phyloP scores from a whole-genome alignment of 2,797 vertebrate genomes.

The Macropus fuliginosus region DNA sequence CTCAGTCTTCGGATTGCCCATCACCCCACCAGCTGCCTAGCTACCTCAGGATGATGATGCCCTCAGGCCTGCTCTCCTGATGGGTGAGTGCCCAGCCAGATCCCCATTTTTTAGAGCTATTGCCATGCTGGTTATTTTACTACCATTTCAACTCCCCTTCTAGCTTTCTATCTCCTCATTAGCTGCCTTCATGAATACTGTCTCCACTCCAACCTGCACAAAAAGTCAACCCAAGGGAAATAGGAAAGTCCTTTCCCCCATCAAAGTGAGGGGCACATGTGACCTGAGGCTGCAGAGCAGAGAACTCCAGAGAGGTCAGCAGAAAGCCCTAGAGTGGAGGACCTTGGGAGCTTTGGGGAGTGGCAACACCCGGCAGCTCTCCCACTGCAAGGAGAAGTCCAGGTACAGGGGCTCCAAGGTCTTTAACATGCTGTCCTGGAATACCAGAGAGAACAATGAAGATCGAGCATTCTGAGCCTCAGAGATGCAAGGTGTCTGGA shows the following conservation, averaged over 20 bases:
- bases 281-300: background rate
- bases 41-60: background rate
- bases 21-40: background rate
- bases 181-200: background rate
- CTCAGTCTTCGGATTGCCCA: background rate
- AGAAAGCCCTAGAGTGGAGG: background rate
- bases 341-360: background rate
- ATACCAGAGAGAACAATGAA: background rate
- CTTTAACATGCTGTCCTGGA: background rate
- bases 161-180: background rate
- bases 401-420: background rate
- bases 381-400: background rate
- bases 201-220: background rate
- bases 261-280: background rate
- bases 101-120: background rate
- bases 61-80: background rate
- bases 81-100: background rate
- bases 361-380: background rate
- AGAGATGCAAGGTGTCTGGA: background rate
- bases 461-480: background rate
- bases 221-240: background rate
- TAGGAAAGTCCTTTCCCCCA: background rate
- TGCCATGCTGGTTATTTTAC: background rate
- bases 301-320: background rate
- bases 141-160: background rate